Evolutionary conservation across 1,140 invertebrate genomes (phyloP).

Genomic region (Hesperophylax magnus): DNA sequence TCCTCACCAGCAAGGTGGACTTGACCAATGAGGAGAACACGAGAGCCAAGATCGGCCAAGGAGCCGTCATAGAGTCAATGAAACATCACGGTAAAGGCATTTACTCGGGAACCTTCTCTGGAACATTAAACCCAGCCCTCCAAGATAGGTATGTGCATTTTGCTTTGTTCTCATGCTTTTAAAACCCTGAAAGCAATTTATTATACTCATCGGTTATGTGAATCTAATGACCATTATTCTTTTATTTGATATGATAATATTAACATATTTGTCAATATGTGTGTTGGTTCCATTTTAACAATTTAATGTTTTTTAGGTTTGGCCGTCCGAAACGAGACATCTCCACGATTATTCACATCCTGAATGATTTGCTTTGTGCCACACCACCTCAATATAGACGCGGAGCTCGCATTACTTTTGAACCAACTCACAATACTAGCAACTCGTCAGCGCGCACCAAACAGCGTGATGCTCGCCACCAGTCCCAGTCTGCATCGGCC

Average conservation of each 20-base stretch:
- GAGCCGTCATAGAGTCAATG: constrained; percentile 93
- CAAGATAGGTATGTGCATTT: constrained; percentile 79
- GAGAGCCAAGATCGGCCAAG: constrained; percentile 74
- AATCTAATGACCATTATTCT: too few relatives aligned
- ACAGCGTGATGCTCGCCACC: constrained; percentile 52
- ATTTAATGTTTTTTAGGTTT: constrained; percentile 67
- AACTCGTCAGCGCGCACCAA: constrained; percentile 49
- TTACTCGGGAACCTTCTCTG: constrained; percentile 87
- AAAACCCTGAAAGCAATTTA: too few relatives aligned
- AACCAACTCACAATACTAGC: constrained; percentile 60
- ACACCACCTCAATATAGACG: constrained; percentile 75
- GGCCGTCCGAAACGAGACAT: constrained; percentile 93
- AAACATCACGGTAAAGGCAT: constrained; percentile 93
- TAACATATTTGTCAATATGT: too few relatives aligned
- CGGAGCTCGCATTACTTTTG: constrained; percentile 67
- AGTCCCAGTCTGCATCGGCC: not conserved
- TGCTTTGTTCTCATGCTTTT: too few relatives aligned
- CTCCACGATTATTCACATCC: constrained; percentile 94
- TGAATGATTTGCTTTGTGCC: constrained; percentile 93
- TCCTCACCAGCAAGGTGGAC: constrained; percentile 79
- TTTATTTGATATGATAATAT: too few relatives aligned
- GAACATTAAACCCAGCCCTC: constrained; percentile 93
- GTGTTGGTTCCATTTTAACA: not conserved
- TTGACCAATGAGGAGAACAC: constrained; percentile 68
- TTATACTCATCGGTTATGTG: too few relatives aligned